phyloP scores from a whole-genome alignment of 2,797 vertebrate genomes.

The Microtus obscurus region DNA sequence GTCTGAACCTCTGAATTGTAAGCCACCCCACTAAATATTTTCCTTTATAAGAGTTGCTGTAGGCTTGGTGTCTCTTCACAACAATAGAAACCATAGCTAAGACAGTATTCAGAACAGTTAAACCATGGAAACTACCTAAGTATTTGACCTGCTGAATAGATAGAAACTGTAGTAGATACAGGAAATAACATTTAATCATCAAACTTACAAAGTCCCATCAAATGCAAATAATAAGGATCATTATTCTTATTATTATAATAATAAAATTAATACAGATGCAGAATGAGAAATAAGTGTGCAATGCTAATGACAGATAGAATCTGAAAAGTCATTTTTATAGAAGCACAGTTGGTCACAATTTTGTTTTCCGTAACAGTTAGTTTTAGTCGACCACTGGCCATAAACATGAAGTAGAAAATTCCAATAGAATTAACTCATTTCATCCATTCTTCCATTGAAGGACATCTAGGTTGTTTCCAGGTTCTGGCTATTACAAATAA shows the following conservation, averaged over 20 bases:
- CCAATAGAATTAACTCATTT: not conserved
- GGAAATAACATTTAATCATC: not conserved
- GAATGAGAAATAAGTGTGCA: not conserved
- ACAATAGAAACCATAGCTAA: too few relatives aligned
- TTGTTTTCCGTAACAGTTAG: not conserved
- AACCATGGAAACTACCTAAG: not conserved
- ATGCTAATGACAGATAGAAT: not conserved
- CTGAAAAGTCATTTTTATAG: not conserved
- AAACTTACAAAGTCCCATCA: not conserved
- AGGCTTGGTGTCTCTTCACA: too few relatives aligned
- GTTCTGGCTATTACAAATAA: too few relatives aligned
- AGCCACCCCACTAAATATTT: too few relatives aligned
- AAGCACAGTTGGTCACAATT: not conserved
- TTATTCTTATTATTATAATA: too few relatives aligned
- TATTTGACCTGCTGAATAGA: not conserved
- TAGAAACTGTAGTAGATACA: not conserved
- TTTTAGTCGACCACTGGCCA: not conserved
- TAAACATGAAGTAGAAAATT: not conserved
- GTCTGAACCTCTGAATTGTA: too few relatives aligned
- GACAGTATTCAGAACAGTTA: not conserved
- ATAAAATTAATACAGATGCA: not conserved
- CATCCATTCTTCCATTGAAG: too few relatives aligned
- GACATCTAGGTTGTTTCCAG: too few relatives aligned
- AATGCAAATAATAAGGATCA: not conserved
- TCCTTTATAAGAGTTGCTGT: too few relatives aligned